Conservation (phyloP, 1,140 invertebrate species). For the Probaryconus sp. region DNA sequence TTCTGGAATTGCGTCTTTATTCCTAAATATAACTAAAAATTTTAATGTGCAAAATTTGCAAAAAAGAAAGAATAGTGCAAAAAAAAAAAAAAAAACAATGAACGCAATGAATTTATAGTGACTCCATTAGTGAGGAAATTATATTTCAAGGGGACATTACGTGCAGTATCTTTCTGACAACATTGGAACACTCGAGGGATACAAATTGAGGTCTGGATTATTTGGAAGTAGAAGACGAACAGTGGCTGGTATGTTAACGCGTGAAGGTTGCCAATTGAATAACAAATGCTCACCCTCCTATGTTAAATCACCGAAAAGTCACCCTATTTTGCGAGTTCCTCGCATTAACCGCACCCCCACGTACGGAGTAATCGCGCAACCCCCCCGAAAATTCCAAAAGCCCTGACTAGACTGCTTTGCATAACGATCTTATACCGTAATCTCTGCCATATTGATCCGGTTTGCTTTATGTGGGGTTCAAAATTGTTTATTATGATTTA, state of each 20-base stretch:
- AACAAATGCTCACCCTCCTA: slow-evolving; percentile 75
- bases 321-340: slow-evolving; percentile 66
- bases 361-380: slow-evolving; percentile 57
- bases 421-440: slow-evolving; percentile 77
- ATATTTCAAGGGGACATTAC: slow-evolving; percentile 26
- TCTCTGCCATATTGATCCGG: slow-evolving; percentile 76
- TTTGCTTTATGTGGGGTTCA: slow-evolving; percentile 57
- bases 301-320: slow-evolving; percentile 73
- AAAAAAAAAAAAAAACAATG: too few relatives aligned
- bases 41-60: neutral
- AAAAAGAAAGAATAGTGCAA: too few relatives aligned
- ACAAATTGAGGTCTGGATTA: slow-evolving; percentile 14
- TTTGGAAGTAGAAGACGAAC: slow-evolving; percentile 31
- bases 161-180: slow-evolving; percentile 32
- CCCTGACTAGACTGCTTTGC: slow-evolving; percentile 71
- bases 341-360: slow-evolving; percentile 74
- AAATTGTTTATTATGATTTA: slow-evolving; percentile 61
- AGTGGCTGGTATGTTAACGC: slow-evolving; percentile 54
- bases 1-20: too few relatives aligned
- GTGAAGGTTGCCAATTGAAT: slow-evolving; percentile 74
- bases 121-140: slow-evolving; percentile 34
- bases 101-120: slow-evolving; percentile 9
- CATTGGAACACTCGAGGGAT: slow-evolving; percentile 28
- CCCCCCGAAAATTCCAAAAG: slow-evolving; percentile 49
- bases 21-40: too few relatives aligned